Percentiles rank a stretch among this genome's conserved stretches.
Conservation (phyloP, 2,113 vertebrate species). For the Pygathrix nemaeus region DNA sequence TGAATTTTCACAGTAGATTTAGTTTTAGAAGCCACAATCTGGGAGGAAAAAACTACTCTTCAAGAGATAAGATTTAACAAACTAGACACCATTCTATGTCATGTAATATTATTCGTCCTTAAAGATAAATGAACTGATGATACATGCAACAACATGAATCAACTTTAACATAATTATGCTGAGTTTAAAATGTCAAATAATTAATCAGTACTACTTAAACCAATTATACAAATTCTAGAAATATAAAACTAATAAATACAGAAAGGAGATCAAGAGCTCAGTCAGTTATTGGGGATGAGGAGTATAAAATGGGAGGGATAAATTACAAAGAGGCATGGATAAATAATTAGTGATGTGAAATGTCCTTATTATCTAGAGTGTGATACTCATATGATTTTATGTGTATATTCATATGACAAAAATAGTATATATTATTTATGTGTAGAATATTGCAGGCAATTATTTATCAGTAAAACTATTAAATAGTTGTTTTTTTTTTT, state of each 20-base stretch:
- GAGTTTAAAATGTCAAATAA: not conserved
- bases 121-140: not conserved
- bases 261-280: not conserved
- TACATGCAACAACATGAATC: not conserved
- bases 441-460: not conserved
- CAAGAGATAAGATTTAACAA: not conserved
- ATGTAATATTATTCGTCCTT: not conserved
- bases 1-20: not conserved
- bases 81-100: not conserved
- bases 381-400: not conserved
- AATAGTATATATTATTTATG: not conserved
- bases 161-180: no score
- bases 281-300: not conserved
- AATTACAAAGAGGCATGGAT: not conserved
- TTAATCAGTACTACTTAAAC: not conserved
- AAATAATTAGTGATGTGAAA: not conserved
- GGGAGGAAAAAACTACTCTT: not conserved
- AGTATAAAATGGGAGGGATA: not conserved
- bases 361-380: not conserved
- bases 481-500: not conserved
- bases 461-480: not conserved
- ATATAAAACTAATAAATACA: not conserved
- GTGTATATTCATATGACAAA: not conserved
- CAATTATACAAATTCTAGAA: not conserved
- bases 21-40: not conserved